These are phyloP conservation scores for Columbina picui DNA, from an alignment of 2,113 vertebrate genomes.

Conservation along the genomic window DNA sequence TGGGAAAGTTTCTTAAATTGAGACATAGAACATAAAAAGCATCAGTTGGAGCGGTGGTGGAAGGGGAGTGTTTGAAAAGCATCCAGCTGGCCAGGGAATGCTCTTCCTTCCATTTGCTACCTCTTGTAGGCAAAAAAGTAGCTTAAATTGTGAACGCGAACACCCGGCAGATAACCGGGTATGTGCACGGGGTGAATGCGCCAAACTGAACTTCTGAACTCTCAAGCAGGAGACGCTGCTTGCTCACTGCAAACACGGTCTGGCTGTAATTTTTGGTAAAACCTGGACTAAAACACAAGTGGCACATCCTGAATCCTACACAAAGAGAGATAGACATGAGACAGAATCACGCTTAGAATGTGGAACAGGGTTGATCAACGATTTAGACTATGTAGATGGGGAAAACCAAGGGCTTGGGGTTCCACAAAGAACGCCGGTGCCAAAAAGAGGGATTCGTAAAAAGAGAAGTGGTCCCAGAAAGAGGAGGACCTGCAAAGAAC, in stretches of 20 bases:
- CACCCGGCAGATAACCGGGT: neutral
- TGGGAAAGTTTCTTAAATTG: constrained; percentile 20
- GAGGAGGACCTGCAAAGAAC: neutral
- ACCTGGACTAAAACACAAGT: neutral
- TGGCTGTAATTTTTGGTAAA: neutral
- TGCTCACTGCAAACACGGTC: neutral
- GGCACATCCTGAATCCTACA: neutral
- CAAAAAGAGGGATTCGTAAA: neutral
- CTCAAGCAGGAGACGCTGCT: neutral
- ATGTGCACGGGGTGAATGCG: neutral
- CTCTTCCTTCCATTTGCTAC: neutral
- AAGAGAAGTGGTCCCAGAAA: neutral
- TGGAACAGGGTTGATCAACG: neutral
- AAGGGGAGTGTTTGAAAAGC: neutral
- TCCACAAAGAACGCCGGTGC: neutral
- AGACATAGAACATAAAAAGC: constrained; percentile 1
- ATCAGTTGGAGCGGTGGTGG: neutral
- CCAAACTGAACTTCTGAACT: neutral
- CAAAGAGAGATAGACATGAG: neutral
- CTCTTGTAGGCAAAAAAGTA: neutral
- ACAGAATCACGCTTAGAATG: neutral
- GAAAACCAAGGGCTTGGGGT: neutral
- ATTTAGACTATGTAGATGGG: neutral
- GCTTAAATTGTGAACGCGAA: neutral
- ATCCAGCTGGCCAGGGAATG: neutral